Percentiles rank a stretch among this genome's conserved stretches.
Evolutionary conservation across 2,888 invertebrate genomes (phyloP).

Genomic region (Caenorhabditis sp.): DNA sequence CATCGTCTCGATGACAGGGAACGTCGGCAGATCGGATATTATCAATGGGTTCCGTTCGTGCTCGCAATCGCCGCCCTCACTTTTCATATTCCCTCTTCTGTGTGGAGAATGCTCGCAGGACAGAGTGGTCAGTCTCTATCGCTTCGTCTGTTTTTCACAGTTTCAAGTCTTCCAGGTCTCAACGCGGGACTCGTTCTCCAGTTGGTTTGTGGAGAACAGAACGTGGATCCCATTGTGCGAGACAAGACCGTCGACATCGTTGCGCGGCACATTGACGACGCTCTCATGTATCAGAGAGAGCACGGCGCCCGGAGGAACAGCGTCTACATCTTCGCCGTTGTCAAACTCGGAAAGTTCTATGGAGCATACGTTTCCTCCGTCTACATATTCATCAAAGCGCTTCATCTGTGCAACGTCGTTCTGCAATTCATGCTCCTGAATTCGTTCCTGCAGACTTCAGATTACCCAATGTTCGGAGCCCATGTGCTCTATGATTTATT

Average conservation of each 20-base stretch:
- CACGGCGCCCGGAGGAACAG: slow-evolving; percentile 68
- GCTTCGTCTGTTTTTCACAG: not conserved
- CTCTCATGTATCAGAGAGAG: slow-evolving; percentile 79
- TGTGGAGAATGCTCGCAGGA: slow-evolving; percentile 78
- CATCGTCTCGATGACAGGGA: slow-evolving; percentile 79
- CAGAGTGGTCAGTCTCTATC: slow-evolving; percentile 72
- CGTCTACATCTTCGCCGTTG: slow-evolving; percentile 71
- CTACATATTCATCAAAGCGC: slow-evolving; percentile 80
- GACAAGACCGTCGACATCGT: slow-evolving; percentile 81
- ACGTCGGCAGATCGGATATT: slow-evolving; percentile 76
- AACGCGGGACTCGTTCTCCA: slow-evolving; percentile 80
- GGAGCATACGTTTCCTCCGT: slow-evolving; percentile 81
- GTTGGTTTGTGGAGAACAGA: slow-evolving; percentile 78
- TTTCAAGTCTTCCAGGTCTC: slow-evolving; percentile 75
- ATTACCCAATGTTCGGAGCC: slow-evolving; percentile 80
- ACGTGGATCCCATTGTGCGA: slow-evolving; percentile 81
- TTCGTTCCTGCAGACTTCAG: slow-evolving; percentile 80
- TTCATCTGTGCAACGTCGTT: slow-evolving; percentile 74
- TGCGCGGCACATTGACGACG: slow-evolving; percentile 81
- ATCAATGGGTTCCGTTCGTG: slow-evolving; percentile 78
- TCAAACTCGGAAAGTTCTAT: slow-evolving; percentile 79
- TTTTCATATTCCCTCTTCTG: slow-evolving; percentile 78
- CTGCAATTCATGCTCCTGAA: slow-evolving; percentile 81
- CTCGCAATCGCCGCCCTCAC: slow-evolving; percentile 77
- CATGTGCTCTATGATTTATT: slow-evolving; percentile 81